These are phyloP conservation scores for Pedetes capensis DNA, from an alignment of 2,113 vertebrate species.

Conservation along the genomic window DNA sequence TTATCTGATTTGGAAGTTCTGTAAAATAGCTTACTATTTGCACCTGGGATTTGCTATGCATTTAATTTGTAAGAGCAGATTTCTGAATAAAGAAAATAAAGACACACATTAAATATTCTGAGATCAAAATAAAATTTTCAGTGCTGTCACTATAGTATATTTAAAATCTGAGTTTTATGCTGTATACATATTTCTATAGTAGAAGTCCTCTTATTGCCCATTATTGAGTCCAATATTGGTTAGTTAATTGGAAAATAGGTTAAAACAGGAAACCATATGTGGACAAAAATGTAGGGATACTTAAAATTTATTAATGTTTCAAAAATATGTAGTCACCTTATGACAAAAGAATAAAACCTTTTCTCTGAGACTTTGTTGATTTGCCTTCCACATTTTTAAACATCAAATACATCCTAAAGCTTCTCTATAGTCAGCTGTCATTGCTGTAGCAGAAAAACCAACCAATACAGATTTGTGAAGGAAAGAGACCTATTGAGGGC, in stretches of 20 bases:
- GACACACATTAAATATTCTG: background rate
- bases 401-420: too few relatives aligned
- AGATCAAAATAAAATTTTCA: background rate
- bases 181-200: background rate
- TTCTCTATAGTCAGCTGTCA: too few relatives aligned
- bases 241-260: background rate
- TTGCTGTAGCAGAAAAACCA: too few relatives aligned
- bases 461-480: too few relatives aligned
- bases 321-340: accelerated
- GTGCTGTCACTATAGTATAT: background rate
- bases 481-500: too few relatives aligned
- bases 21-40: background rate
- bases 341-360: background rate
- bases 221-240: background rate
- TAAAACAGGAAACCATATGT: background rate
- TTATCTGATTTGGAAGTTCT: background rate
- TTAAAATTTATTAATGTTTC: background rate
- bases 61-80: background rate
- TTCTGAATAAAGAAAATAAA: background rate
- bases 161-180: background rate
- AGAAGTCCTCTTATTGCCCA: background rate
- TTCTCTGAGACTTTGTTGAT: background rate
- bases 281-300: background rate
- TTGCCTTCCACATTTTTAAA: background rate
- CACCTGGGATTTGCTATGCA: background rate